Conservation (phyloP, 2,113 vertebrate genomes). For the Calypte anna region DNA sequence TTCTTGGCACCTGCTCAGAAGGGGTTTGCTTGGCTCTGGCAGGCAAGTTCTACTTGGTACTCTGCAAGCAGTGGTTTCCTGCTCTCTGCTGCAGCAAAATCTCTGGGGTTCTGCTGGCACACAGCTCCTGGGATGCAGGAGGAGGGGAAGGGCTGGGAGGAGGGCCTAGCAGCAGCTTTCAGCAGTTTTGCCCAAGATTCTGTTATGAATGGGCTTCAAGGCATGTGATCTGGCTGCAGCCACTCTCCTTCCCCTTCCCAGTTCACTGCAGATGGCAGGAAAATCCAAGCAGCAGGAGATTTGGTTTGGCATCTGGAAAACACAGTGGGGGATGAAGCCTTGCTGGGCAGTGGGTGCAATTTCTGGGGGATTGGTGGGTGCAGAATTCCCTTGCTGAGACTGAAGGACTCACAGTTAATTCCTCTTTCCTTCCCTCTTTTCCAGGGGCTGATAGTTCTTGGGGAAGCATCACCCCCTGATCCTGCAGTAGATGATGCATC, state of each 20-base stretch:
- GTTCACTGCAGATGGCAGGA: neutral
- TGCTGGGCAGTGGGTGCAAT: too few species aligned
- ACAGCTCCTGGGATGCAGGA: neutral
- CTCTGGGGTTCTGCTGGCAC: neutral
- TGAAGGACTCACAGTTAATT: neutral
- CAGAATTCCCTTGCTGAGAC: neutral
- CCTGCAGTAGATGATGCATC: constrained; percentile 67
- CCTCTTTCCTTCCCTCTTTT: constrained; percentile 44
- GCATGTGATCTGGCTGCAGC: neutral
- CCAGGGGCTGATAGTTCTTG: constrained; percentile 91
- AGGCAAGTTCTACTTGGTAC: neutral
- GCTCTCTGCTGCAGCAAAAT: neutral
- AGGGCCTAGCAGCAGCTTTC: neutral
- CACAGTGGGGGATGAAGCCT: neutral
- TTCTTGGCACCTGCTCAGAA: neutral
- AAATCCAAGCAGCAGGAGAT: neutral
- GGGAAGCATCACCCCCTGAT: constrained; percentile 77
- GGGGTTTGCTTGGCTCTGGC: neutral
- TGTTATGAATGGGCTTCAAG: neutral
- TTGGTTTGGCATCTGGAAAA: neutral
- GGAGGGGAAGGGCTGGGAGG: neutral
- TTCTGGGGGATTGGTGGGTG: neutral
- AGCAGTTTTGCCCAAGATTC: neutral
- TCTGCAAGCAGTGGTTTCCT: neutral
- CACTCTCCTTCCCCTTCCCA: neutral